Percentiles rank a stretch among this genome's conserved stretches.
phyloP scores from a whole-genome alignment of 1,140 invertebrate genomes.

The Drosophila grimshawi region DNA sequence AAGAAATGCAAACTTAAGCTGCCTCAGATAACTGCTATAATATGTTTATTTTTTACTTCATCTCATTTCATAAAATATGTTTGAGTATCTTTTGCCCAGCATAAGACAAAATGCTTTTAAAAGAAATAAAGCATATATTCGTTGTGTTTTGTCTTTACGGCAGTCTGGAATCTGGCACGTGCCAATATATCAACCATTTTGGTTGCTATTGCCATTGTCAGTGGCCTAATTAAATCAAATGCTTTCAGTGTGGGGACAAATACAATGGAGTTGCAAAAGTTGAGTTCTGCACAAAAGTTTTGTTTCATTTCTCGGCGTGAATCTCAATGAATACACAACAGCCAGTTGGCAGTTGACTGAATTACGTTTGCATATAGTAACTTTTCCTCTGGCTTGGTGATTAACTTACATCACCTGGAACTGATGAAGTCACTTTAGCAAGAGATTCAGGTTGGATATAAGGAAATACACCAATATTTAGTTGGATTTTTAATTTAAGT shows the following conservation, averaged over 20 bases:
- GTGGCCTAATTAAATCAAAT: conserved; percentile 64
- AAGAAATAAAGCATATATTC: conserved; percentile 30
- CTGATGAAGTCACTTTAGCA: background rate
- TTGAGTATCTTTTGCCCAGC: no score
- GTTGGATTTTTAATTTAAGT: no score
- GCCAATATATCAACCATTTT: conserved; percentile 49
- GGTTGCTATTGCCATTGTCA: conserved; percentile 56
- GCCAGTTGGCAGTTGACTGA: conserved; percentile 1
- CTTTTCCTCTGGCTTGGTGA: background rate
- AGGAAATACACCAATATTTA: background rate
- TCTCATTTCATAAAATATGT: no score
- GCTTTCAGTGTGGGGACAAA: conserved; percentile 30
- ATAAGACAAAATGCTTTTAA: conserved; percentile 60
- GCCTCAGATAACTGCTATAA: background rate
- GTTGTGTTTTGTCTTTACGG: conserved; percentile 45
- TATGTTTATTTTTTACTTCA: conserved; percentile 1
- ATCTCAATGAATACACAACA: conserved; percentile 1
- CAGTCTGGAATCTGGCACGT: conserved; percentile 53
- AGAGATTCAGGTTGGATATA: background rate
- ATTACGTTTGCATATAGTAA: background rate
- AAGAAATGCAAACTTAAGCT: no score
- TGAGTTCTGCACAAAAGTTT: background rate
- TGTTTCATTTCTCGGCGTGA: background rate
- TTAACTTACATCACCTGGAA: conserved; percentile 13
- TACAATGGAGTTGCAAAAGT: conserved; percentile 3